Conservation (phyloP, 1,140 invertebrate species). For the Drosophila biarmipes region DNA sequence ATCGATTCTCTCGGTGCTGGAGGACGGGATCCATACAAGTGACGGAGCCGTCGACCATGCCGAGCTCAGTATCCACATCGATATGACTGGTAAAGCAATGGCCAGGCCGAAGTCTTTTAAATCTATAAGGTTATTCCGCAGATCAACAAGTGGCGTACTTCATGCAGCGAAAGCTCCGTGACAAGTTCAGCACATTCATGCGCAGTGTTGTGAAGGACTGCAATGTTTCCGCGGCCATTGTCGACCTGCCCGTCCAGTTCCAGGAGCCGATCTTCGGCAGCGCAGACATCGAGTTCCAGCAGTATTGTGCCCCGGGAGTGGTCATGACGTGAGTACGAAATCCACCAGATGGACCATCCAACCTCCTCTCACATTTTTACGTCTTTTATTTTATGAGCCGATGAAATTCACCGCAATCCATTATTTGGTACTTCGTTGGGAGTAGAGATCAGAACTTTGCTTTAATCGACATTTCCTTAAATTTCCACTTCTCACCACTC, state of each 20-base stretch:
- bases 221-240: slow-evolving; percentile 86
- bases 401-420: slow-evolving; percentile 17
- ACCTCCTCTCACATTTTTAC: not conserved
- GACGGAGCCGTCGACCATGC: slow-evolving; percentile 86
- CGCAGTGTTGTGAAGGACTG: slow-evolving; percentile 86
- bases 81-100: slow-evolving; percentile 78
- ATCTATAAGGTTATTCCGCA: slow-evolving; percentile 22
- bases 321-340: slow-evolving; percentile 87
- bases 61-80: slow-evolving; percentile 86
- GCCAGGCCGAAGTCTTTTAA: not conserved
- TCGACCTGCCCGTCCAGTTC: slow-evolving; percentile 87
- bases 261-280: slow-evolving; percentile 90
- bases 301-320: slow-evolving; percentile 92
- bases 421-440: slow-evolving; percentile 7
- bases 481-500: not conserved
- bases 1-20: slow-evolving; percentile 86
- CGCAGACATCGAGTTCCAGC: slow-evolving; percentile 87
- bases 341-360: too few species aligned
- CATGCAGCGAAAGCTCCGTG: slow-evolving; percentile 87
- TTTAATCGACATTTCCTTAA: not conserved
- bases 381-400: slow-evolving; percentile 25
- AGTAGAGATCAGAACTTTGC: not conserved
- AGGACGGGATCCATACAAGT: slow-evolving; percentile 85
- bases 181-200: slow-evolving; percentile 88
- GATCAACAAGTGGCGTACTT: slow-evolving; percentile 89